A percentile compares a stretch with the other conserved stretches of the same genome.
Evolutionary conservation across 1,140 invertebrate species (phyloP).

Genomic region (Batillaria attramentaria): DNA sequence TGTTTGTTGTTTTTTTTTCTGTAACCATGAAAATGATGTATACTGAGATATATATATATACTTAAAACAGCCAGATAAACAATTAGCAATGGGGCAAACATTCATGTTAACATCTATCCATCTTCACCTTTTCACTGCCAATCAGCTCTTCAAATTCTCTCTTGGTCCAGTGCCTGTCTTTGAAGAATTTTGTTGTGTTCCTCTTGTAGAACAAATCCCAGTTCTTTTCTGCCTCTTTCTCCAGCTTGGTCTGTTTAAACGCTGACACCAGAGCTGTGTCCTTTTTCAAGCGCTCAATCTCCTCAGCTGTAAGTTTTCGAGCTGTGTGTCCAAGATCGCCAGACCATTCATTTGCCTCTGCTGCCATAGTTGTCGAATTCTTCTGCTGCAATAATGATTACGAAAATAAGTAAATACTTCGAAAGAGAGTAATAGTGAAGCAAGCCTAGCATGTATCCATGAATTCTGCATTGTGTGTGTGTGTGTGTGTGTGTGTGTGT

Average conservation of each 20-base stretch:
- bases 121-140: slow-evolving; percentile 14
- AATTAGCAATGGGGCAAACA: no score
- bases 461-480: no score
- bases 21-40: no score
- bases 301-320: slow-evolving; percentile 56
- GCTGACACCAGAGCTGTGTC: slow-evolving; percentile 75
- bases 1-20: no score
- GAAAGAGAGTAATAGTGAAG: no score
- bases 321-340: background rate
- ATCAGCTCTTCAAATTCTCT: slow-evolving; percentile 91
- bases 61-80: no score
- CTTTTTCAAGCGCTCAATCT: slow-evolving; percentile 56
- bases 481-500: no score
- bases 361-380: background rate
- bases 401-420: no score
- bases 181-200: slow-evolving; percentile 85
- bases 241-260: slow-evolving; percentile 87
- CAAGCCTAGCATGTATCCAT: no score
- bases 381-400: no score
- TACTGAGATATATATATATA: no score
- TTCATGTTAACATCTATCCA: background rate
- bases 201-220: slow-evolving; percentile 99
- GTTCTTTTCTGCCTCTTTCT: slow-evolving; percentile 89
- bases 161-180: slow-evolving; percentile 97
- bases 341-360: background rate